These are phyloP conservation scores for Mallotus villosus DNA, from an alignment of 2,797 vertebrate genomes.

Conservation along the genomic window DNA sequence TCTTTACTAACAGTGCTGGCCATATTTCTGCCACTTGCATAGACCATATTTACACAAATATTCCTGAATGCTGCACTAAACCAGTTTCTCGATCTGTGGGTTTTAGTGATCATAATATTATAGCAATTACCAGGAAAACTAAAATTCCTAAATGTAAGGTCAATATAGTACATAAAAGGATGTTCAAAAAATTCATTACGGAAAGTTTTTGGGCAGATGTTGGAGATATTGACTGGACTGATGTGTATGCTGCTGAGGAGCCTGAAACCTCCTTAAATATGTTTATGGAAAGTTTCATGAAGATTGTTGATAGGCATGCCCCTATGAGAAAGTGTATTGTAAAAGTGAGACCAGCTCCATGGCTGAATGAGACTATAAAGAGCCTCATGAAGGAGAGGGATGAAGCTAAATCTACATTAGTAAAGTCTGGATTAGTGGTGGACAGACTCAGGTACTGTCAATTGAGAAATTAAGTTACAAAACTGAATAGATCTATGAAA, in stretches of 20 bases:
- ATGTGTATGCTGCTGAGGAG: neutral
- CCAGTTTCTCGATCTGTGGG: neutral
- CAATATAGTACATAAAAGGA: neutral
- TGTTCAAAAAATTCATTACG: neutral
- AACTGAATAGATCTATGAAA: too few species aligned
- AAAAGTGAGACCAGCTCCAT: too few species aligned
- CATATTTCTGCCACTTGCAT: neutral
- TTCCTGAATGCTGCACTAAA: conserved; percentile 7
- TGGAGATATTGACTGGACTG: neutral
- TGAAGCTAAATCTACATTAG: too few species aligned
- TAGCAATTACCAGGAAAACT: neutral
- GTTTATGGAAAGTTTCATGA: too few species aligned
- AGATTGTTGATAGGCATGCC: too few species aligned
- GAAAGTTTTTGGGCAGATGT: neutral
- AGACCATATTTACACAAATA: conserved; percentile 4
- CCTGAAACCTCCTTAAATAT: neutral
- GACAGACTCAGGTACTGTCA: too few species aligned
- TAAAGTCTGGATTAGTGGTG: too few species aligned
- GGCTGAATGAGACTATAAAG: too few species aligned
- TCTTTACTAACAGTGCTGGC: conserved; percentile 7
- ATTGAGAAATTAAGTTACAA: too few species aligned
- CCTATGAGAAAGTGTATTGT: neutral
- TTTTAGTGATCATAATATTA: conserved; percentile 1
- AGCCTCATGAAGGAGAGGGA: too few species aligned
- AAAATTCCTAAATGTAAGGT: neutral